Conservation (phyloP, 2,888 invertebrate genomes). For the Tiphia femorata region DNA sequence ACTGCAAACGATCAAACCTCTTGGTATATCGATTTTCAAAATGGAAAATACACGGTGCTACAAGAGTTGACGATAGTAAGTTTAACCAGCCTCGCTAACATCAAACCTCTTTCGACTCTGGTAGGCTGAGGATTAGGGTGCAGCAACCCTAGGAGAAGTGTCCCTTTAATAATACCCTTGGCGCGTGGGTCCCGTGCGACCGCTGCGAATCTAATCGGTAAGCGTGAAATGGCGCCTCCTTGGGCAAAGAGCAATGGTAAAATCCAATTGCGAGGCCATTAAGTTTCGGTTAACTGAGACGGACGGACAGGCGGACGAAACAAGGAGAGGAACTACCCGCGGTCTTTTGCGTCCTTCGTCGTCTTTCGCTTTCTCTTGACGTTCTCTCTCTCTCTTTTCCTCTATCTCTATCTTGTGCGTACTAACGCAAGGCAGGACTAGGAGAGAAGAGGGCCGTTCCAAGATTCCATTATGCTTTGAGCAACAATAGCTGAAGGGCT, state of each 20-base stretch:
- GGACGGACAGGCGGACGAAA: conserved; percentile 30
- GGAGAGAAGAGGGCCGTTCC: conserved; percentile 55
- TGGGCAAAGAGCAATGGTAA: conserved; percentile 67
- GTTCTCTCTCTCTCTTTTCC: conserved; percentile 4
- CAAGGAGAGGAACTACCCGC: conserved; percentile 33
- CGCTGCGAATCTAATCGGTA: conserved; percentile 54
- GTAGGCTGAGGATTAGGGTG: too few relatives aligned
- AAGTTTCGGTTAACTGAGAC: conserved; percentile 65
- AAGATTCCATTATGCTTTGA: conserved; percentile 69
- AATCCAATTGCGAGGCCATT: conserved; percentile 69
- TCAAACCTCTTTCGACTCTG: too few relatives aligned
- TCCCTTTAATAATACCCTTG: too few relatives aligned
- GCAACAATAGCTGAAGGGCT: conserved; percentile 69
- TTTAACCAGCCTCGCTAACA: too few relatives aligned
- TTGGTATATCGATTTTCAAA: too few relatives aligned
- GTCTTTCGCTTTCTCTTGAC: conserved; percentile 9
- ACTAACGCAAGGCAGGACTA: conserved; percentile 35
- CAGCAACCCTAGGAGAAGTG: too few relatives aligned
- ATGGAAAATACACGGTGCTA: too few relatives aligned
- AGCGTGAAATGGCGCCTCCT: conserved; percentile 64
- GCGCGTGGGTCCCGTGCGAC: too few relatives aligned
- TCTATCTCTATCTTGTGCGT: conserved; percentile 14
- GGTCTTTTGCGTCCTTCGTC: not conserved
- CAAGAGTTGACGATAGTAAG: too few relatives aligned
- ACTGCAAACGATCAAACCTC: too few relatives aligned